These are phyloP conservation scores for Zaprionus bogoriensis DNA, from an alignment of 2,888 invertebrate species.

Conservation along the genomic window DNA sequence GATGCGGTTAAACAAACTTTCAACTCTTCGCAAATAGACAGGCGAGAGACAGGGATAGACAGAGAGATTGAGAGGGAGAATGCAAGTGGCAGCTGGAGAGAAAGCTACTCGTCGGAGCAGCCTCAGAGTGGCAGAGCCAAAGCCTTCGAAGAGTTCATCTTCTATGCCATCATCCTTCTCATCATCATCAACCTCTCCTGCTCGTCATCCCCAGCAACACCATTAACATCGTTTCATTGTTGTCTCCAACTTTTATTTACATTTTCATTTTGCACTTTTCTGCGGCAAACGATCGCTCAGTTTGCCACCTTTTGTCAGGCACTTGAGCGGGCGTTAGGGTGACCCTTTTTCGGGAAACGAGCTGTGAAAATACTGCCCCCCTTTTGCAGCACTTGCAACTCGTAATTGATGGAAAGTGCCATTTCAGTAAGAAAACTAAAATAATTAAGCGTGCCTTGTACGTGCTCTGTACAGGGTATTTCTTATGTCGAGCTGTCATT, in stretches of 20 bases:
- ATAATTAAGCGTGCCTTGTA: neutral
- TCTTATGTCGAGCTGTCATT: no score
- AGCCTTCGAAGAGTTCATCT: constrained; percentile 13
- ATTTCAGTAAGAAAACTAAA: neutral
- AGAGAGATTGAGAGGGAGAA: neutral
- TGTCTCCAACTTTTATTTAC: constrained; percentile 8
- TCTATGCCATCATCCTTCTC: neutral
- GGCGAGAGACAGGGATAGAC: neutral
- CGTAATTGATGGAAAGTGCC: neutral
- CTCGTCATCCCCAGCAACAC: constrained; percentile 6
- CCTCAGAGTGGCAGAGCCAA: constrained; percentile 11
- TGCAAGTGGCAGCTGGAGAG: neutral
- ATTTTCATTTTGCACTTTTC: constrained; percentile 1
- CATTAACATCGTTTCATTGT: constrained; percentile 11
- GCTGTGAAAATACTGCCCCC: neutral
- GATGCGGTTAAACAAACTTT: constrained; percentile 43
- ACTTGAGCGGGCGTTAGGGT: neutral
- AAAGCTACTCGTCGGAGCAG: constrained; percentile 1
- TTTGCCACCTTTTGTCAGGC: neutral
- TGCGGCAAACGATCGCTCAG: neutral
- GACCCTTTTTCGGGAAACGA: neutral
- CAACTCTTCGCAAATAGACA: constrained; percentile 10
- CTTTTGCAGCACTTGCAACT: neutral
- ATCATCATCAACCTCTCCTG: neutral
- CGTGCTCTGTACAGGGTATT: neutral